Evolutionary conservation across 1,140 invertebrate genomes (phyloP), one percentile per base, ranked within the genome.

Genomic region (Rhopalosiphum maidis): DNA sequence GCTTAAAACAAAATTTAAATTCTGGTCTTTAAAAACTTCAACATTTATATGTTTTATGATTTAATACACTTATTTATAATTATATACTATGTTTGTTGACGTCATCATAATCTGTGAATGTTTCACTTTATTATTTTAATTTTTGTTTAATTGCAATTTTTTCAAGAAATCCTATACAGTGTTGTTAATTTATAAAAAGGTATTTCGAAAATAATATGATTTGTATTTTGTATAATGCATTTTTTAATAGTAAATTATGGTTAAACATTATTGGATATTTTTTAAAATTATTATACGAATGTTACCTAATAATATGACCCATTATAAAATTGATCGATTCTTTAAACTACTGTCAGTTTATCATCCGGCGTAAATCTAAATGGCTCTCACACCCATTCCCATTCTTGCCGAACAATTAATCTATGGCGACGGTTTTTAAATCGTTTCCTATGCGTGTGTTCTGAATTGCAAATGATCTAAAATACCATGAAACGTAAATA

Each of bases 401-500:
- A 60, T 43, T 89, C 43, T 0, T 1, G 0, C 54, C 11, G 4
- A 43, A 90, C 25, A 41, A 90, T 60, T 90, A 90, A 90, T 60
- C 54, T 60, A 35, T n/a, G 18, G 5, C 15, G 88, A 90, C 22
- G 11, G 37, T 37, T 55, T 90, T 89, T 54, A 23, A 68, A 90
- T 68, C 23, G 54, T 90, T 60, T 5, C 54, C 23, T n/a, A 43
- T 22, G 37, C 37, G 37, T 21, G 54, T 90, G 54, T 43, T n/a
- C 25, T n/a, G 89, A 60, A 90, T 90, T 90, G 30, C 1, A 90
- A 90, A 68, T n/a, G 25, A 90, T 68, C 23, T 25, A 23, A 68
- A 90, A 68, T 90, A 68, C 89, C 37, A 30, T 0, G 4, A n/a
- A 87, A 37, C 35, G 51, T 9, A 55, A 41, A 37, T 55, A 90